Evolutionary conservation across 2,113 vertebrate species (phyloP).

Genomic region (Engystomops pustulosus): DNA sequence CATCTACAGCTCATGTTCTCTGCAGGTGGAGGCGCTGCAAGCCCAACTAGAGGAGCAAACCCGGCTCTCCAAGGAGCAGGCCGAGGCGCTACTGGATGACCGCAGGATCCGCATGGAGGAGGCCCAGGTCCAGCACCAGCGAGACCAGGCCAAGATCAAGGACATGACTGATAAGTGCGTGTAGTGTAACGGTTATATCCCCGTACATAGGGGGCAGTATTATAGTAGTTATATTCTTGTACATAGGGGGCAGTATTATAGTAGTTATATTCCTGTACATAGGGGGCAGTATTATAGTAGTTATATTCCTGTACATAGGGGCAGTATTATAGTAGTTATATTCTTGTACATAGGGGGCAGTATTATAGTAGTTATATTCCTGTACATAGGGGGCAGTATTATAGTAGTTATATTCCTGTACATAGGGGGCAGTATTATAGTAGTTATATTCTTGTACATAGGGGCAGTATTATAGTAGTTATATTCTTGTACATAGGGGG

Average conservation of each 20-base stretch:
- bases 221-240: not conserved
- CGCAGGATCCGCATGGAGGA: slow-evolving; percentile 85
- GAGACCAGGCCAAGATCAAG: slow-evolving; percentile 82
- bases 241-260: not conserved
- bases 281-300: not conserved
- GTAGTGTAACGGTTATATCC: not conserved
- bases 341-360: no score
- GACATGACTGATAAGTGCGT: slow-evolving; percentile 84
- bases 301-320: not conserved
- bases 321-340: no score
- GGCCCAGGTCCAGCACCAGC: slow-evolving; percentile 79
- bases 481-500: not conserved
- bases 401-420: no score
- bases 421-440: no score
- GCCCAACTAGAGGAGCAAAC: slow-evolving; percentile 94
- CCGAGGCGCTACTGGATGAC: slow-evolving; percentile 87
- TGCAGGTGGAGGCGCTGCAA: slow-evolving; percentile 92
- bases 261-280: not conserved
- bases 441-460: not conserved
- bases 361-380: no score
- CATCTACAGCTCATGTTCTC: no score
- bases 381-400: no score
- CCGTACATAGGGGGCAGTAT: not conserved
- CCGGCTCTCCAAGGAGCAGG: slow-evolving; percentile 85
- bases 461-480: not conserved